Base-by-base conservation (phyloP, 2,888 invertebrate genomes). In the Ryuthela nishihirai region DNA sequence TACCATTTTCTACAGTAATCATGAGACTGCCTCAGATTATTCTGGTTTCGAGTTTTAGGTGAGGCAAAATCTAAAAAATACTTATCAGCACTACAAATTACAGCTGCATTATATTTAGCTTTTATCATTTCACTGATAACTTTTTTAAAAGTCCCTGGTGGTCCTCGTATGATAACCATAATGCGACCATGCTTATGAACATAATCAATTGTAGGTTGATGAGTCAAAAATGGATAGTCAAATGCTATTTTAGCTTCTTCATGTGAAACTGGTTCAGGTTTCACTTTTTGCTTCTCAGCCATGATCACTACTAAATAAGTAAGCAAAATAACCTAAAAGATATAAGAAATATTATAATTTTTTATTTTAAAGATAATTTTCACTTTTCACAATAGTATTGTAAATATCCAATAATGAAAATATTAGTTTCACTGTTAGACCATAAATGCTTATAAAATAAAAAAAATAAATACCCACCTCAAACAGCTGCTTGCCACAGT, bases 131-230 rank as follows among this genome's bases (percentile, higher is more conserved):
- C 60, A 42, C 49, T 46, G n/a, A 60, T 38, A 6, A 45, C 38
- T 5, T 48, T 39, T 49, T 60, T 60, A 3, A 45, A 18, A 7
- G 60, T 60, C 5, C 60, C 40, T 2, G 49, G 49, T 4, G 49
- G 54, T 35, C 60, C 60, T n/a, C 60, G 49, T n/a, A 60, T 49
- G 18, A 60, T 46, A n/a, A 60, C 49, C 50, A 54, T 54, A 10
- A 60, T 32, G 15, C 40, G 36, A 5, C 39, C 39, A 50, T 54
- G 54, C 4, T 49, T 23, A 7, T 50, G 18, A 10, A 60, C 42
- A 29, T 45, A 60, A 10, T 43, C 38, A 20, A 60, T 41, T 6
- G 60, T 50, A 3, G 44, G 42, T 21, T 60, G 38, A 41, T 60
- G 17, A 1, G 40, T 9, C 9, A 60, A 21, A 25, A 40, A 60